Conservation (phyloP, 1,140 invertebrate species). For the Hyles euphorbiae region DNA sequence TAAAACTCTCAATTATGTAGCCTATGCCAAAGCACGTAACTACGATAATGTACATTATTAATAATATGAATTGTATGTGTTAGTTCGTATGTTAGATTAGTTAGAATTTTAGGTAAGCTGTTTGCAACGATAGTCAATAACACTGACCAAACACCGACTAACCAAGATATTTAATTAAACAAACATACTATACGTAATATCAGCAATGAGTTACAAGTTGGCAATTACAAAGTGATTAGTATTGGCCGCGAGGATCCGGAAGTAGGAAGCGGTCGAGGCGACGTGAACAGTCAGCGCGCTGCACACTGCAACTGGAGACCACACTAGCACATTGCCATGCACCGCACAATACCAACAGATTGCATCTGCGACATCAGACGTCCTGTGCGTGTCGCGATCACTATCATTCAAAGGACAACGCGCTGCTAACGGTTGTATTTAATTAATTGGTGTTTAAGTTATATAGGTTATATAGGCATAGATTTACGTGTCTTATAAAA, state of each 20-base stretch:
- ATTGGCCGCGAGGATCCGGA: conserved; percentile 41
- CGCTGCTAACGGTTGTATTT: background rate
- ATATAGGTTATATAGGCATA: too few species aligned
- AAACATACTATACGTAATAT: too few species aligned
- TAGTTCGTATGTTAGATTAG: too few species aligned
- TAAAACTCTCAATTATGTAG: too few species aligned
- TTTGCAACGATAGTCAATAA: too few species aligned
- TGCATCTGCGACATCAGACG: conserved; percentile 9
- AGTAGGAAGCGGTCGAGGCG: conserved; percentile 33
- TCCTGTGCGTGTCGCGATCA: background rate
- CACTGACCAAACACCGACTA: too few species aligned
- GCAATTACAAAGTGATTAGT: conserved; percentile 36
- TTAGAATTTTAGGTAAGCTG: too few species aligned
- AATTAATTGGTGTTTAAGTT: background rate
- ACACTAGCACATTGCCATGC: conserved; percentile 32
- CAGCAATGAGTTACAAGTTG: conserved; percentile 6
- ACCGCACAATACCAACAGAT: conserved; percentile 14
- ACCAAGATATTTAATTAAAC: too few species aligned
- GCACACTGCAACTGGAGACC: conserved; percentile 34
- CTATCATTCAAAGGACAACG: background rate
- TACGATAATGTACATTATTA: too few species aligned
- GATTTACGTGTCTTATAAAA: too few species aligned
- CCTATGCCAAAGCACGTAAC: too few species aligned
- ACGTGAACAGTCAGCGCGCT: conserved; percentile 26
- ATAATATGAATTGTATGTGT: too few species aligned